Base-by-base conservation (phyloP, 2,888 invertebrate genomes). In the Nomada goodeniana region DNA sequence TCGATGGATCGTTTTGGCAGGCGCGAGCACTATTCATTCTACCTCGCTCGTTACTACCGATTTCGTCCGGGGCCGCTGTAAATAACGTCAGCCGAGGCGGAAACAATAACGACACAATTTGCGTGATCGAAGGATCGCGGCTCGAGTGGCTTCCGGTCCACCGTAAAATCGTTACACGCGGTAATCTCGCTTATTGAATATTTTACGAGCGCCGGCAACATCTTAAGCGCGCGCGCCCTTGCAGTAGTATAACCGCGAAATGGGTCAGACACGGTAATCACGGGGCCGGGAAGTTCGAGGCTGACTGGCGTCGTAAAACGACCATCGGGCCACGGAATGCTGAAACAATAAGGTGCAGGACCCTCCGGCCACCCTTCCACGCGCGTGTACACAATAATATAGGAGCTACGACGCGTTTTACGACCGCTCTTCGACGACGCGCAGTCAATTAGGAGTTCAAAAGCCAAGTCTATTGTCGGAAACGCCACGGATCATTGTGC, bases 181-280 rank as follows among this genome's bases (percentile, higher is more conserved):
- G 60, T 85, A 82, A 85, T 85, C 83, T 85, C 68, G 79, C 80
- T 85, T 74, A 80, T 79, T 76, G 78, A 76, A 85, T 85, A 82
- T 76, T 76, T 74, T 76, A 83, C 76, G 78, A 76, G 72, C 72
- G 7, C 72, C 29, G 53, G 77, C 70, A 77, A 67, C 77, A 57
- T 80, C 80, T 78, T 68, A 80, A 57, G 20, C 67, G 67, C 61
- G 23, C 23, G 26, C 63, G 44, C 59, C 44, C 26, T 20, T 18
- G 72, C 68, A 75, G 71, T 80, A 42, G 80, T 80, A 80, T 68
- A 69, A 80, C 80, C 80, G 63, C 75, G 75, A 75, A 75, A 82
- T 53, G 67, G 80, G 75, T 71, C 80, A 68, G 83, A 64, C 63
- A 36, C 67, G 71, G 76, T 81, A 79, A 86, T 86, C 84, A 79